Conservation (phyloP, 2,113 vertebrate genomes). For the Panurus biarmicus region DNA sequence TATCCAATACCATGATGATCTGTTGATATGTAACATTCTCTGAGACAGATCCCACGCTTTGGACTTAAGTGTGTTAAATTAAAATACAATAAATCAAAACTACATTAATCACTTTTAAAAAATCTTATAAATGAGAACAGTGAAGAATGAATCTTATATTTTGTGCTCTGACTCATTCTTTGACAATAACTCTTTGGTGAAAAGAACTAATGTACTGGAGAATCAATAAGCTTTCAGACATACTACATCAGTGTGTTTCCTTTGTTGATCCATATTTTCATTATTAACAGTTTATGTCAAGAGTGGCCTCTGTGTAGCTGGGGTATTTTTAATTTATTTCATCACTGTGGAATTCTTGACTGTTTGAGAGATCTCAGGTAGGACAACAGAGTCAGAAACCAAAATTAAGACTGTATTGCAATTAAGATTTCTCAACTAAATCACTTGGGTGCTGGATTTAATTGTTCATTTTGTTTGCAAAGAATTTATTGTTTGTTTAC, state of each 20-base stretch:
- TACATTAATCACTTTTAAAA: background rate
- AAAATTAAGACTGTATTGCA: background rate
- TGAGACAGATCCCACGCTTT: background rate
- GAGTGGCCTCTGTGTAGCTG: background rate
- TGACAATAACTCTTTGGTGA: constrained; percentile 65
- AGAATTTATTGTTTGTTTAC: background rate
- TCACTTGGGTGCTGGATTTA: background rate
- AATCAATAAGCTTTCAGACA: constrained; percentile 72
- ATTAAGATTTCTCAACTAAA: background rate
- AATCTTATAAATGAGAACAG: background rate
- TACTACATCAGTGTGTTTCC: constrained; percentile 54
- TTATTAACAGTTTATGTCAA: constrained; percentile 65
- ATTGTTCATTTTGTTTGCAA: background rate
- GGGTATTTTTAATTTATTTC: constrained; percentile 55
- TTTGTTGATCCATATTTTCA: constrained; percentile 58
- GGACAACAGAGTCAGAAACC: background rate
- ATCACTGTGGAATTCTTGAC: constrained; percentile 18
- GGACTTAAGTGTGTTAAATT: background rate
- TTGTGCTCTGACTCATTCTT: constrained; percentile 59
- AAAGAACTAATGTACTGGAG: constrained; percentile 65
- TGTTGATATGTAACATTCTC: background rate
- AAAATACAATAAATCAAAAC: constrained; percentile 4
- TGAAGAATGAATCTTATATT: constrained; percentile 33
- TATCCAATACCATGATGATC: background rate
- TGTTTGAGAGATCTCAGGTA: background rate